Percentiles rank a stretch among this genome's conserved stretches.
Conservation (phyloP, 2,797 vertebrate species). For the Columba guinea region DNA sequence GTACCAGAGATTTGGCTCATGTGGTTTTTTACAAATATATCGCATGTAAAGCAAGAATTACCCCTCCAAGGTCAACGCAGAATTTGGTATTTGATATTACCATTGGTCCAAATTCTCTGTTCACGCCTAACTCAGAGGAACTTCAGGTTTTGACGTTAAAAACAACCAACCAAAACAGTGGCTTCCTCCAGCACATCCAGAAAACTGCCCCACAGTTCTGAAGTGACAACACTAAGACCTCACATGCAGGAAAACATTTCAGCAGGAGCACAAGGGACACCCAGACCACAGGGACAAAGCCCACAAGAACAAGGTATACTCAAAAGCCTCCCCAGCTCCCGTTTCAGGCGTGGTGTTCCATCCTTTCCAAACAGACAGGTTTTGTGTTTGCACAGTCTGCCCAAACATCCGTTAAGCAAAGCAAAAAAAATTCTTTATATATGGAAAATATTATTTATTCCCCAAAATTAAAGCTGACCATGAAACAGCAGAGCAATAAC, state of each 20-base stretch:
- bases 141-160: neutral
- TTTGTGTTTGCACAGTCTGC: neutral
- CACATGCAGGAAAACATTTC: neutral
- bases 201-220: neutral
- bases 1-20: neutral
- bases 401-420: neutral
- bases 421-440: neutral
- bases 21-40: neutral
- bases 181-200: neutral
- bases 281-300: neutral
- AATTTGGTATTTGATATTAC: neutral
- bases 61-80: neutral
- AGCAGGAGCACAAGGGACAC: neutral
- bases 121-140: neutral
- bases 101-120: neutral
- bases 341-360: neutral
- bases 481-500: neutral
- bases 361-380: neutral
- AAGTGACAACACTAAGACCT: neutral
- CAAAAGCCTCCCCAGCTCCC: neutral
- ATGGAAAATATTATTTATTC: neutral
- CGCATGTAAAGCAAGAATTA: neutral
- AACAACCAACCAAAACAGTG: neutral
- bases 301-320: neutral
- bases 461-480: neutral